Base-by-base conservation (phyloP, 2,888 invertebrate genomes). In the Dryocosmus kuriphilus region DNA sequence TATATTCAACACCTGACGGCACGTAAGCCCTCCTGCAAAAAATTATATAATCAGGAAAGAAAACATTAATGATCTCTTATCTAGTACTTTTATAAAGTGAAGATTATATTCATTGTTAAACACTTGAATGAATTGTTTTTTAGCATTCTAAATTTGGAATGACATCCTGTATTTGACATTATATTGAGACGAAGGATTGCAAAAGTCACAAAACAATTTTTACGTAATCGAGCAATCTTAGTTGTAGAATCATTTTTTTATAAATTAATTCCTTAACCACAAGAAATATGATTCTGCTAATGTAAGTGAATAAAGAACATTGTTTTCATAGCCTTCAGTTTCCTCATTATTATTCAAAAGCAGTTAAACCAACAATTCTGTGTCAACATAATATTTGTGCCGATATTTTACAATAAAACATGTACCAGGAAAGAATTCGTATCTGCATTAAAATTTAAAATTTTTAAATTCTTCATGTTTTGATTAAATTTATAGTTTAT, bases 1-100 rank as follows among this genome's bases (percentile, higher is more conserved):
- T 79, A 96, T 93, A 92, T 96, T 96, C 85, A 97, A 92, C 76
- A 97, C 95, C 93, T 95, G 96, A 73, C 96, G 95, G 92, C 97
- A 97, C 93, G 95, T 94, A 92, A 96, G 91, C 84, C 94, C 92
- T 92, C 94, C 96, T 96, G 93, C n/a, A 6, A 93, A 94, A 83
- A 46, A 82, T 81, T 67, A 74, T 55, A n/a, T 55, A 14, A 16
- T 16, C 4, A 16, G 41, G 14, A 41, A 41, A 41, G 14, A 14
- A 41, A 14, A 41, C 11, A 3, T 14, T 14, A 41, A 41, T 41
- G 4, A 2, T 35, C 9, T 41, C 16, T 4, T 16, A 41, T 38
- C 11, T 38, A 14, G 11, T 4, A 41, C 41, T 4, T 3, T 14
- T 41, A 41, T 41, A 11, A 5, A 41, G 16, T 41, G 5, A 14